Percentiles rank a stretch among this genome's conserved stretches.
Evolutionary conservation across 2,888 invertebrate species (phyloP).

Genomic region (Prosopocoilus inquinatus): DNA sequence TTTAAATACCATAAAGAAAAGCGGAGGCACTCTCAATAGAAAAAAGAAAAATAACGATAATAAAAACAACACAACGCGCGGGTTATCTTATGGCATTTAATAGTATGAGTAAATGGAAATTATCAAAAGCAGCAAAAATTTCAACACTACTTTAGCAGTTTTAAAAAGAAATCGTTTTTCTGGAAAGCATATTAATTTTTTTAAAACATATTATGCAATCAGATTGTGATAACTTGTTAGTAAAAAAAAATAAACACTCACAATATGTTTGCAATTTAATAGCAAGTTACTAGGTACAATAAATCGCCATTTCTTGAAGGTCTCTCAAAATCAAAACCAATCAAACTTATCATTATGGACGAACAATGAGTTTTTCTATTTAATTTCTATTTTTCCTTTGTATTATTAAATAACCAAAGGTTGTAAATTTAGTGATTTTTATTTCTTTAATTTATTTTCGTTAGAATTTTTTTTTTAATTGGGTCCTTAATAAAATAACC

Average conservation of each 20-base stretch:
- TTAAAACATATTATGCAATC: slow-evolving; percentile 38
- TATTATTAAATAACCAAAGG: too few species aligned
- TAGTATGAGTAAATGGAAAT: slow-evolving; percentile 9
- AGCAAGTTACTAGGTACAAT: too few species aligned
- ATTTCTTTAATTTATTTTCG: too few species aligned
- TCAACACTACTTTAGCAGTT: slow-evolving; percentile 21
- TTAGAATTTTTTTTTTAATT: too few species aligned
- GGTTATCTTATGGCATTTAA: slow-evolving; percentile 15
- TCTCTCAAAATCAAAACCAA: too few species aligned
- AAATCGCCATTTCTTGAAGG: too few species aligned
- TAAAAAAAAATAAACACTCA: slow-evolving; percentile 33
- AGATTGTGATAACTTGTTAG: slow-evolving; percentile 41
- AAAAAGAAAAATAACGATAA: slow-evolving; percentile 8
- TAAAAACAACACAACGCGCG: slow-evolving; percentile 1
- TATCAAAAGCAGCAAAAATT: slow-evolving; percentile 17
- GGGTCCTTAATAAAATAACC: too few species aligned
- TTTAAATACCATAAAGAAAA: slow-evolving; percentile 10
- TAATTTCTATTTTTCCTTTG: too few species aligned
- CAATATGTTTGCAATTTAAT: slow-evolving; percentile 39
- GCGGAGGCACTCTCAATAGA: not conserved
- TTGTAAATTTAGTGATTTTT: too few species aligned
- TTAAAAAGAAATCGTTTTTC: slow-evolving; percentile 17
- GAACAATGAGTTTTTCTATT: too few species aligned
- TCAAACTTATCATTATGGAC: too few species aligned
- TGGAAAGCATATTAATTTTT: slow-evolving; percentile 30